Percentiles rank a stretch among this genome's conserved stretches.
These are phyloP conservation scores for Ostrea denselamellosa DNA, from an alignment of 1,140 invertebrate genomes.

Conservation along the genomic window DNA sequence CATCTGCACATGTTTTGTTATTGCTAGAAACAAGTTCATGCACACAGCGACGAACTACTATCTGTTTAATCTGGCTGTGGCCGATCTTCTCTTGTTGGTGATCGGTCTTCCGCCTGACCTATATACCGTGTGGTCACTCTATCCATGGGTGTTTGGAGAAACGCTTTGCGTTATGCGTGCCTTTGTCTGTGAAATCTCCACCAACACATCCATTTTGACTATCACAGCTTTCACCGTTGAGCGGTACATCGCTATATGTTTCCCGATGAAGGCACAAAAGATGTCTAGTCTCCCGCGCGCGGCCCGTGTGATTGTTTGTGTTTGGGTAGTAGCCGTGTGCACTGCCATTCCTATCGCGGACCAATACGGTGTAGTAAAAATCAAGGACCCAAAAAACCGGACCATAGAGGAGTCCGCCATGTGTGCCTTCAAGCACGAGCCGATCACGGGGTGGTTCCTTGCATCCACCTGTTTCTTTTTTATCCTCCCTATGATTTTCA, in stretches of 20 bases:
- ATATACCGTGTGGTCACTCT: slow-evolving; percentile 90
- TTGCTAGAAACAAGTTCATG: slow-evolving; percentile 78
- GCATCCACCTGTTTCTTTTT: slow-evolving; percentile 76
- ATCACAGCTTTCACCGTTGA: slow-evolving; percentile 78
- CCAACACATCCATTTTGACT: slow-evolving; percentile 79
- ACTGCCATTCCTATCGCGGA: slow-evolving; percentile 85
- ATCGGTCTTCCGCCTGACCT: slow-evolving; percentile 91
- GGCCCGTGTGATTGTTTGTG: slow-evolving; percentile 86
- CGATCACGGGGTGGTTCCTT: slow-evolving; percentile 56
- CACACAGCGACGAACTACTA: slow-evolving; percentile 90
- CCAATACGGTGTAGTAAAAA: slow-evolving; percentile 59
- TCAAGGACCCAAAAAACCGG: slow-evolving; percentile 34
- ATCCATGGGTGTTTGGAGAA: slow-evolving; percentile 92
- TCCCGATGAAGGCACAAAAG: slow-evolving; percentile 71
- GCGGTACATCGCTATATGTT: slow-evolving; percentile 76
- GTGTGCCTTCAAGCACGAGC: slow-evolving; percentile 44
- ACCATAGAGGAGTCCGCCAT: slow-evolving; percentile 55
- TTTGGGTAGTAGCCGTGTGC: slow-evolving; percentile 89
- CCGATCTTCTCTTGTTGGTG: slow-evolving; percentile 91
- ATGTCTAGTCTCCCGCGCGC: slow-evolving; percentile 85
- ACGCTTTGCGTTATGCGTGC: slow-evolving; percentile 90
- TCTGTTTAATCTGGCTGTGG: slow-evolving; percentile 93
- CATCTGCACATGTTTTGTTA: slow-evolving; percentile 75
- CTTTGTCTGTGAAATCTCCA: slow-evolving; percentile 91
- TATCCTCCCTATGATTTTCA: slow-evolving; percentile 75